These are phyloP conservation scores for Serranus cabrilla DNA, from an alignment of 2,797 vertebrate species.

Conservation along the genomic window DNA sequence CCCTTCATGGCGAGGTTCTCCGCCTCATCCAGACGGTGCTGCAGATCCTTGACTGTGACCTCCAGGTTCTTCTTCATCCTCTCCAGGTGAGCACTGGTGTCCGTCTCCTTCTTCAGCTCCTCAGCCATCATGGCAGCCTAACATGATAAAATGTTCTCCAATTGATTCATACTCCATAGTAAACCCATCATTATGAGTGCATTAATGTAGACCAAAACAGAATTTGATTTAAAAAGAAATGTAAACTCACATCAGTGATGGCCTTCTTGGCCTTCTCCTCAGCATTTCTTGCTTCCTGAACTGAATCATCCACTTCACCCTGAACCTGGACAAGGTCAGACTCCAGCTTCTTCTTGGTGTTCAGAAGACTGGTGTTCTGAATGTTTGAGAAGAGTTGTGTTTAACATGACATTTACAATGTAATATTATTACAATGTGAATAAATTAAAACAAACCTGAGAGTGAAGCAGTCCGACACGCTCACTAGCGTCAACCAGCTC, in stretches of 20 bases:
- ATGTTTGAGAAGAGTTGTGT: neutral
- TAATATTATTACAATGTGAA: neutral
- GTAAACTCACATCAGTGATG: slow-evolving; percentile 83
- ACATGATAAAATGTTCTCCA: slow-evolving; percentile 6
- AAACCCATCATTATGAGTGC: slow-evolving; percentile 45
- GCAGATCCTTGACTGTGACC: slow-evolving; percentile 91
- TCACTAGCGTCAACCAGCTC: slow-evolving; percentile 89
- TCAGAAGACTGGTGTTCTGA: slow-evolving; percentile 74
- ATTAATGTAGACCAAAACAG: neutral
- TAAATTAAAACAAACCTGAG: slow-evolving; percentile 71
- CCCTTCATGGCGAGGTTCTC: slow-evolving; percentile 93
- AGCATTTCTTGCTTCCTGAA: slow-evolving; percentile 91
- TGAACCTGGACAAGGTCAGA: slow-evolving; percentile 88
- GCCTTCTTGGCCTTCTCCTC: slow-evolving; percentile 95
- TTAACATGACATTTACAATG: neutral
- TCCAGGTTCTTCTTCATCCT: slow-evolving; percentile 94
- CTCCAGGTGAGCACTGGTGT: slow-evolving; percentile 92
- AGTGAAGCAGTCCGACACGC: slow-evolving; percentile 87
- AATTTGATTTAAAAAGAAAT: slow-evolving; percentile 52
- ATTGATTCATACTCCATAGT: neutral
- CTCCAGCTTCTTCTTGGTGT: slow-evolving; percentile 91
- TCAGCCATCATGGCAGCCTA: slow-evolving; percentile 96
- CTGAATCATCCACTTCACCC: slow-evolving; percentile 88
- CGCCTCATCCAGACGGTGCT: slow-evolving; percentile 91
- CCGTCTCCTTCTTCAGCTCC: slow-evolving; percentile 94